These are phyloP conservation scores for Florisuga fusca DNA, from an alignment of 2,797 vertebrate species.

Conservation along the genomic window DNA sequence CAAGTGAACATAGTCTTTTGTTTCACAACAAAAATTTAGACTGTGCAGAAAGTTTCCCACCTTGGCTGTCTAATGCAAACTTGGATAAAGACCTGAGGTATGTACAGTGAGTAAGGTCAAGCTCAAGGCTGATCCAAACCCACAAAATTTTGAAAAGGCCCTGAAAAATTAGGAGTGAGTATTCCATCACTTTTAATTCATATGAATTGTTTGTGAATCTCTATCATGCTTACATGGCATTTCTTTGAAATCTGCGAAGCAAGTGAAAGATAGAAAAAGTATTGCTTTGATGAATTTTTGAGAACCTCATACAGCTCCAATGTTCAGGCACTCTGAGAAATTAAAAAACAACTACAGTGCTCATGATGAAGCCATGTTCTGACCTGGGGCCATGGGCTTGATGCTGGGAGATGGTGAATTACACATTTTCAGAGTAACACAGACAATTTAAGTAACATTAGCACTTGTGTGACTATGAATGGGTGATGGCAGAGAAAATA, in stretches of 20 bases:
- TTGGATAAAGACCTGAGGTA: not conserved
- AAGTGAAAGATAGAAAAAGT: not conserved
- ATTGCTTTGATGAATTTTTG: conserved; percentile 8
- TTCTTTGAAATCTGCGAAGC: not conserved
- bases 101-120: not conserved
- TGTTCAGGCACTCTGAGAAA: not conserved
- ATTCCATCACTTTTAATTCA: not conserved
- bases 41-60: not conserved
- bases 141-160: not conserved
- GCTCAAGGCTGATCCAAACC: not conserved
- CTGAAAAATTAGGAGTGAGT: not conserved
- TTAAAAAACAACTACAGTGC: not conserved
- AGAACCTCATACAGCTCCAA: not conserved
- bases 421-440: not conserved
- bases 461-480: not conserved
- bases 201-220: not conserved
- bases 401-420: not conserved
- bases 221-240: not conserved
- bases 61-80: not conserved
- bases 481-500: not conserved
- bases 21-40: not conserved
- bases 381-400: not conserved
- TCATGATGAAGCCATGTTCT: not conserved
- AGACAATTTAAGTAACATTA: not conserved
- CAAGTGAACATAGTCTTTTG: not conserved